These are phyloP conservation scores for Merluccius polli DNA, from an alignment of 2,797 vertebrate genomes.

Conservation along the genomic window DNA sequence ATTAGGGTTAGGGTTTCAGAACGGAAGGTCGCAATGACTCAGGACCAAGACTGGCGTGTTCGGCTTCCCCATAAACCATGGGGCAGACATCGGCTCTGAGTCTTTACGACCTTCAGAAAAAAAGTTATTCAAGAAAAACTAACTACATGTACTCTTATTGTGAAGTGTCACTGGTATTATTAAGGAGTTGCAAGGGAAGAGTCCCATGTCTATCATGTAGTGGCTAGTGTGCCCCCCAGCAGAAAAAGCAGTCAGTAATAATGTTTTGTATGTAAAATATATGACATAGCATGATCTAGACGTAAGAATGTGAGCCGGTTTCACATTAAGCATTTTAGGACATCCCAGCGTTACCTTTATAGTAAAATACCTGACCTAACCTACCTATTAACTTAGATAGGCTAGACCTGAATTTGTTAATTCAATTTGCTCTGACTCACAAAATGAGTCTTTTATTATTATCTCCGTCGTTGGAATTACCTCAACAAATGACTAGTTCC, in stretches of 20 bases:
- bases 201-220: neutral
- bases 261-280: neutral
- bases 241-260: neutral
- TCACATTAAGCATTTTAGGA: neutral
- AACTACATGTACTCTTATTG: too few species aligned
- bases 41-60: too few species aligned
- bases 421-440: neutral
- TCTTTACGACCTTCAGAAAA: too few species aligned
- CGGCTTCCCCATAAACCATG: too few species aligned
- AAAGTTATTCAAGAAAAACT: too few species aligned
- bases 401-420: neutral
- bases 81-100: too few species aligned
- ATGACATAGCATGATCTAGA: neutral
- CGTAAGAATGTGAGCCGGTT: neutral
- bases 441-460: neutral
- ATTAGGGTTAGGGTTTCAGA: too few species aligned
- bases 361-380: neutral
- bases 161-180: too few species aligned
- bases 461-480: slow-evolving; percentile 6
- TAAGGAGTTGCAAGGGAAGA: neutral
- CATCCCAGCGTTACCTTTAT: neutral
- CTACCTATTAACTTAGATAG: neutral
- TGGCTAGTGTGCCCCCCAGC: neutral
- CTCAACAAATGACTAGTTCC: neutral
- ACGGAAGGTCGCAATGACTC: too few species aligned